phyloP scores from a whole-genome alignment of 64 coral and sea anemone genomes.

The Cladopsammia gracilis region DNA sequence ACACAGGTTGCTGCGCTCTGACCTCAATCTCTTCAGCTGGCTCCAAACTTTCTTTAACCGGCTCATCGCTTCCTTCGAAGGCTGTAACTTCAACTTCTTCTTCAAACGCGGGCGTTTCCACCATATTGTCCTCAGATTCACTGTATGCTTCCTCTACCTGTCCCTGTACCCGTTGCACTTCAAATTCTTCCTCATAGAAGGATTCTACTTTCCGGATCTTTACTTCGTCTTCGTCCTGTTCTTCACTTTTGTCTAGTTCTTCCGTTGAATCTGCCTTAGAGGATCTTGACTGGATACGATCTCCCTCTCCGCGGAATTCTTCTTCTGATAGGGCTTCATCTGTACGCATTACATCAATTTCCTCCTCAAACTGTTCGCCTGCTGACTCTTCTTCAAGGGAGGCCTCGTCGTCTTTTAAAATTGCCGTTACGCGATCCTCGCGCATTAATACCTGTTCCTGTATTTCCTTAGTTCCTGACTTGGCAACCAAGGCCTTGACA shows the following conservation, averaged over 20 bases:
- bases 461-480: background rate
- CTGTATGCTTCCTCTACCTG: background rate
- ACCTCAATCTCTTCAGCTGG: background rate
- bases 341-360: slow-evolving; percentile 70
- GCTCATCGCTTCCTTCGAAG: background rate
- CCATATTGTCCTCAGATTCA: background rate
- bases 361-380: slow-evolving; percentile 54
- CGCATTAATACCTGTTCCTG: slow-evolving; percentile 31
- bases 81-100: slow-evolving; percentile 61
- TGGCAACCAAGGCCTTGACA: background rate
- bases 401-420: slow-evolving; percentile 45
- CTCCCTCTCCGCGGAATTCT: slow-evolving; percentile 63
- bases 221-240: slow-evolving; percentile 8
- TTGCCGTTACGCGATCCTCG: slow-evolving; percentile 23
- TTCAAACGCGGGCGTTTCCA: slow-evolving; percentile 35
- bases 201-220: slow-evolving; percentile 4
- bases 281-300: background rate
- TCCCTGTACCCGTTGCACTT: slow-evolving; percentile 34
- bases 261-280: background rate
- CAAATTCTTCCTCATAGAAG: slow-evolving; percentile 57
- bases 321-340: slow-evolving; percentile 68
- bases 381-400: slow-evolving; percentile 24
- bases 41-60: background rate
- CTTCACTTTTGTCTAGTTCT: background rate
- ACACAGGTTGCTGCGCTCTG: slow-evolving; percentile 27